Evolutionary conservation across 2,888 invertebrate species (phyloP).

Genomic region (Drosophila aldrichi): DNA sequence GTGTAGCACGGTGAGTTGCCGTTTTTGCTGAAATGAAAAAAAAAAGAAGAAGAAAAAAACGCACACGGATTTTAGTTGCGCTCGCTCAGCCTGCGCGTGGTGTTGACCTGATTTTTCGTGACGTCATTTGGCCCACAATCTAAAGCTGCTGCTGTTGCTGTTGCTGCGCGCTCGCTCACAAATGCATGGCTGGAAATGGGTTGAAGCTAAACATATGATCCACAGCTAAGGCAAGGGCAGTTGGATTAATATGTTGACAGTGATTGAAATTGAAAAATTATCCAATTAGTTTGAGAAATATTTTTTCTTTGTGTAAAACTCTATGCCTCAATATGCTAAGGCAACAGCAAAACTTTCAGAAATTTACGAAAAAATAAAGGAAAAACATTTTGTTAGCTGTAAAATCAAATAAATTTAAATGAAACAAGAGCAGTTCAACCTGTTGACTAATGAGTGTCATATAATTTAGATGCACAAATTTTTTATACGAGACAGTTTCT

Average conservation of each 20-base stretch:
- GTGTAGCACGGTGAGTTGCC: constrained; percentile 65
- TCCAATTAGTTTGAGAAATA: neutral
- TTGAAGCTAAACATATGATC: constrained; percentile 37
- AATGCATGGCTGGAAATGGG: constrained; percentile 45
- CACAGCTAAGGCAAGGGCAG: constrained; percentile 6
- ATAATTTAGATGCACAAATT: neutral
- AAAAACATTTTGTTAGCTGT: too few species aligned
- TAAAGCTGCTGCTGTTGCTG: constrained; percentile 21
- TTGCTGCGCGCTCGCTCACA: constrained; percentile 6
- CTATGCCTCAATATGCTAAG: too few species aligned
- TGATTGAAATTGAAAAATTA: neutral
- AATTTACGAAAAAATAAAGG: too few species aligned
- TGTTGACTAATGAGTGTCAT: too few species aligned
- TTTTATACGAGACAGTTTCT: neutral
- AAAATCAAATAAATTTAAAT: neutral
- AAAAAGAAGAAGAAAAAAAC: constrained; percentile 28
- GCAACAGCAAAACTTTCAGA: too few species aligned
- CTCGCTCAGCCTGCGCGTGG: constrained; percentile 41
- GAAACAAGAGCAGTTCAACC: neutral
- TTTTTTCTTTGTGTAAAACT: neutral
- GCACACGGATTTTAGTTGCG: constrained; percentile 24
- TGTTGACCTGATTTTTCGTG: constrained; percentile 79
- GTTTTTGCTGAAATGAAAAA: constrained; percentile 54
- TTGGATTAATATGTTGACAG: neutral
- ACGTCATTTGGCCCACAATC: constrained; percentile 72